These are phyloP conservation scores for Gnathonemus echidnorhynchus DNA, from an alignment of 2,113 vertebrate species.

Conservation along the genomic window DNA sequence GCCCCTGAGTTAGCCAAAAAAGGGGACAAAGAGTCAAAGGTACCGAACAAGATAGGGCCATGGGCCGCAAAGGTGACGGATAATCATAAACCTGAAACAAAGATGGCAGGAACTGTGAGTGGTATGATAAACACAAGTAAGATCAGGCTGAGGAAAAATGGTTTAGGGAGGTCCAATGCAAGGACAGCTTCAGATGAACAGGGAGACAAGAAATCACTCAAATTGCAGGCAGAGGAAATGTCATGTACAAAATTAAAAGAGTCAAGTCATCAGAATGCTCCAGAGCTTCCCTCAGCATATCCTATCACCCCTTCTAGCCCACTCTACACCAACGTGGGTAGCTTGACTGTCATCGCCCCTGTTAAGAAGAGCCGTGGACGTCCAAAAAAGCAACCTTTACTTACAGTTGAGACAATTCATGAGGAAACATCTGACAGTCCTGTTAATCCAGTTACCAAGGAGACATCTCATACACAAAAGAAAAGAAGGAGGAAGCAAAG, in stretches of 20 bases:
- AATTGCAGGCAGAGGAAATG: slow-evolving; percentile 77
- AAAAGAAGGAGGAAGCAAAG: slow-evolving; percentile 73
- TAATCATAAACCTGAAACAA: slow-evolving; percentile 30
- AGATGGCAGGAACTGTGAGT: slow-evolving; percentile 43
- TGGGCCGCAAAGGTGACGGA: neutral
- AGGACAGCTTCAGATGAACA: slow-evolving; percentile 58
- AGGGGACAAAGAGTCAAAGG: slow-evolving; percentile 65
- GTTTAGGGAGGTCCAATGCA: slow-evolving; percentile 58
- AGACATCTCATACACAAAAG: slow-evolving; percentile 73
- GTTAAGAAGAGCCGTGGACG: slow-evolving; percentile 94
- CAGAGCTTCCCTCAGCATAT: slow-evolving; percentile 89
- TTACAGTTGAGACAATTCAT: slow-evolving; percentile 96
- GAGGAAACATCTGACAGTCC: slow-evolving; percentile 91
- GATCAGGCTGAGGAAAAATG: slow-evolving; percentile 68
- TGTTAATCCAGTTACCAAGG: slow-evolving; percentile 77
- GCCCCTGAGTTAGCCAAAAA: slow-evolving; percentile 63
- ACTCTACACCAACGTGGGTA: slow-evolving; percentile 93
- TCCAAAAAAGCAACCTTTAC: slow-evolving; percentile 94
- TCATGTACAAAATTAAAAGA: slow-evolving; percentile 84
- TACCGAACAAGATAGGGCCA: slow-evolving; percentile 58
- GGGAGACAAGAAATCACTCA: slow-evolving; percentile 47
- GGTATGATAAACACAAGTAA: slow-evolving; percentile 45
- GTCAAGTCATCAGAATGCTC: slow-evolving; percentile 62
- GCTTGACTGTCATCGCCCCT: slow-evolving; percentile 91
- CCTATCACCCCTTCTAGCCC: slow-evolving; percentile 95